Evolutionary conservation across 92 coral and sea anemone genomes (phyloP).

Genomic region (Epizoanthus illoricatus): DNA sequence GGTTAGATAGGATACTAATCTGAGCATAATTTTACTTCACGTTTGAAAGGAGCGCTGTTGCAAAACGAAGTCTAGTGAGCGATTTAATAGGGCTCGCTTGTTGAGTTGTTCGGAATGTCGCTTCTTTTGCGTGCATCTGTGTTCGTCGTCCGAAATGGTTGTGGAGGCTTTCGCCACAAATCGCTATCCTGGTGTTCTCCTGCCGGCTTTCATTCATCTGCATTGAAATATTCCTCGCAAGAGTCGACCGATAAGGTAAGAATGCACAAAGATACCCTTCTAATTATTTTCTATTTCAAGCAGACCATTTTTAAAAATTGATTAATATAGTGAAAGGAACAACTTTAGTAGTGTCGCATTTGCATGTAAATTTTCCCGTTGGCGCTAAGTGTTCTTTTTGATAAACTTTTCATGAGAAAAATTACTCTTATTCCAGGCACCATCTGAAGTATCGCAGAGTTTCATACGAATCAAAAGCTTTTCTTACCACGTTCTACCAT

Average conservation of each 20-base stretch:
- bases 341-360: too few species aligned
- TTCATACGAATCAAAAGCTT: too few species aligned
- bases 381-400: too few species aligned
- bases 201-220: conserved; percentile 57
- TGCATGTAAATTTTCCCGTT: too few species aligned
- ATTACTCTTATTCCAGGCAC: too few species aligned
- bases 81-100: too few species aligned
- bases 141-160: conserved; percentile 57
- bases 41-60: conserved; percentile 4
- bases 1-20: not conserved
- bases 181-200: conserved; percentile 27
- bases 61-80: not conserved
- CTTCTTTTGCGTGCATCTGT: conserved; percentile 76
- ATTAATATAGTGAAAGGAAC: too few species aligned
- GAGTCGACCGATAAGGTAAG: conserved; percentile 67
- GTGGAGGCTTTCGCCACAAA: conserved; percentile 40
- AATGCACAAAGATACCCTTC: not conserved
- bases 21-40: not conserved
- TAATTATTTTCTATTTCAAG: not conserved
- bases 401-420: too few species aligned
- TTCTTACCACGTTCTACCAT: not conserved
- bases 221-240: conserved; percentile 39
- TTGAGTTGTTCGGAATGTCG: conserved; percentile 45
- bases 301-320: too few species aligned
- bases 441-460: too few species aligned